These are phyloP conservation scores for Dromaius novaehollandiae DNA, from an alignment of 2,113 vertebrate genomes.

Conservation along the genomic window DNA sequence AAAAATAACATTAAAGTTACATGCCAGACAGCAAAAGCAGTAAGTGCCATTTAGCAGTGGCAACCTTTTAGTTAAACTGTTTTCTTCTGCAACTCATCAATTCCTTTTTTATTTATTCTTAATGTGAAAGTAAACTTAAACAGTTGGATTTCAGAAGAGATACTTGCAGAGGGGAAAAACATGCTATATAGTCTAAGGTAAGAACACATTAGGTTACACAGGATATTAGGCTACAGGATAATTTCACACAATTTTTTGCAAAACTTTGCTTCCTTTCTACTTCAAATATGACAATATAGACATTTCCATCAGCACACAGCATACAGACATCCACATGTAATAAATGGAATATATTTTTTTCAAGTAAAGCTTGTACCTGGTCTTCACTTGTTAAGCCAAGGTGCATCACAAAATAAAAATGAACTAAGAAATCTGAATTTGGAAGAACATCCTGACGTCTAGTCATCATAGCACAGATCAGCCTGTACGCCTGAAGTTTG, in stretches of 20 bases:
- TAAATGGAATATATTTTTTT: not conserved
- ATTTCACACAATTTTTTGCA: not conserved
- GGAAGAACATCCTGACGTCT: constrained; percentile 95
- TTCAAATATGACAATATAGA: not conserved
- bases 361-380: constrained; percentile 80
- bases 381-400: constrained; percentile 91
- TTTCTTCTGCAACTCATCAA: not conserved
- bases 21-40: not conserved
- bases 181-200: not conserved
- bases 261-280: not conserved
- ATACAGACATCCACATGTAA: not conserved
- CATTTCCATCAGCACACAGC: not conserved
- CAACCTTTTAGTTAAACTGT: not conserved
- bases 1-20: not conserved
- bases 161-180: not conserved
- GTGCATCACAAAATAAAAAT: constrained; percentile 95
- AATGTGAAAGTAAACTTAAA: not conserved
- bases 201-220: not conserved
- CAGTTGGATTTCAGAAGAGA: not conserved
- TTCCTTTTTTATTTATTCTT: not conserved
- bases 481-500: constrained; percentile 92
- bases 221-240: not conserved
- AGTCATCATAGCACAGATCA: constrained; percentile 98
- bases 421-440: constrained; percentile 93
- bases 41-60: not conserved